Percentiles rank a stretch among this genome's conserved stretches.
phyloP scores from a whole-genome alignment of 2,888 invertebrate species.

The Leptinotarsa peninsularis region DNA sequence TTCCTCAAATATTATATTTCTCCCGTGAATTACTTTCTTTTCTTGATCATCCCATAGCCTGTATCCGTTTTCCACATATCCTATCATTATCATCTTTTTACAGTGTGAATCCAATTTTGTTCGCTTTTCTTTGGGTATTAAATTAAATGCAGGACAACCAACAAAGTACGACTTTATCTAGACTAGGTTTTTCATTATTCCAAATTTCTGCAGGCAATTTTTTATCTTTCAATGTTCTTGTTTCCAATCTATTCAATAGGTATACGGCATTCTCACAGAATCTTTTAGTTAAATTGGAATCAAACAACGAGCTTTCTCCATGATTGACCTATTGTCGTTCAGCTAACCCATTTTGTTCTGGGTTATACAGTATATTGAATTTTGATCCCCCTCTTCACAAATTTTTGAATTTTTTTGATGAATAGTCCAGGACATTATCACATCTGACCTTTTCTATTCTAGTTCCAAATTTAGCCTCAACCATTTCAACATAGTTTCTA shows the following conservation, averaged over 20 bases:
- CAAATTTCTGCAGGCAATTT: conserved; percentile 18
- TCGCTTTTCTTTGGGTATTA: no score
- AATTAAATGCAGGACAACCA: conserved; percentile 52
- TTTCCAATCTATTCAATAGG: conserved; percentile 17
- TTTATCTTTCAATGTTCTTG: conserved; percentile 3
- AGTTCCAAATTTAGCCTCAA: no score
- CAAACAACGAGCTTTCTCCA: conserved; percentile 45
- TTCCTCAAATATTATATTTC: conserved; percentile 44
- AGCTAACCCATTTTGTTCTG: neutral
- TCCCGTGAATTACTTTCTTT: conserved; percentile 33
- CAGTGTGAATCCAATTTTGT: conserved; percentile 53
- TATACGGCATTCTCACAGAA: conserved; percentile 35
- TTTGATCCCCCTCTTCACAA: conserved; percentile 41
- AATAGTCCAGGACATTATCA: neutral
- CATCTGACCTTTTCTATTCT: no score
- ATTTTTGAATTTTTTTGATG: conserved; percentile 36
- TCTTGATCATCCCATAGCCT: conserved; percentile 34
- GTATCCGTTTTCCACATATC: conserved; percentile 43
- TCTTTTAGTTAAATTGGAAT: no score
- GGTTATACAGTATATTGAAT: neutral
- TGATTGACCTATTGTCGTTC: conserved; percentile 36
- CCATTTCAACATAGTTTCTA: no score
- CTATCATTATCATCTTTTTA: conserved; percentile 48
- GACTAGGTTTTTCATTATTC: conserved; percentile 47
- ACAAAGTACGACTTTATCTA: conserved; percentile 54